These are phyloP conservation scores for Sus cebifrons DNA, from an alignment of 2,797 vertebrate species.

Conservation along the genomic window DNA sequence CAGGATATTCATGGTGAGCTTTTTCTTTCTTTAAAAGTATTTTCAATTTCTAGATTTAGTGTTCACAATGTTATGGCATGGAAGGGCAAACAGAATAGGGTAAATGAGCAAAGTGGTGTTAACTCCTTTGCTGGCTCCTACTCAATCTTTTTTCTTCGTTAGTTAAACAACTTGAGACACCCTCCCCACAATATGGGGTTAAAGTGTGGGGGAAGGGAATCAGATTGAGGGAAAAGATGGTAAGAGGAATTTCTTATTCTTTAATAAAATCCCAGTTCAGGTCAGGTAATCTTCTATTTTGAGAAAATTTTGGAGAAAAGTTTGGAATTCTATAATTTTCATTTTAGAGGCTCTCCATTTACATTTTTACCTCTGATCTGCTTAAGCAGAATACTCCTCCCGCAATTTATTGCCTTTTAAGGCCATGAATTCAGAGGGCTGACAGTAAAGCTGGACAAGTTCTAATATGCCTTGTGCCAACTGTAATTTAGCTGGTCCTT, in stretches of 20 bases:
- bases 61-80: constrained; percentile 45
- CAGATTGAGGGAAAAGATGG: neutral
- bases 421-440: constrained; percentile 77
- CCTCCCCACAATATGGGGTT: too few species aligned
- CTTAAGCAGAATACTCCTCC: constrained; percentile 68
- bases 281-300: constrained; percentile 22
- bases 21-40: neutral
- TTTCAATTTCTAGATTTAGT: constrained; percentile 67
- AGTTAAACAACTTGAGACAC: constrained; percentile 17
- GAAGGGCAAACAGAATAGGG: constrained; percentile 48
- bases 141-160: constrained; percentile 50
- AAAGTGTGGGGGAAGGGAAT: neutral
- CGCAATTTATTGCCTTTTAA: constrained; percentile 81
- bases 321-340: constrained; percentile 73
- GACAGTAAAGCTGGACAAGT: constrained; percentile 81
- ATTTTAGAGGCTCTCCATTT: constrained; percentile 71
- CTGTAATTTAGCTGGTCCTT: constrained; percentile 83
- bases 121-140: constrained; percentile 26
- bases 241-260: constrained; percentile 33
- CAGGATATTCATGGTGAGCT: neutral
- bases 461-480: constrained; percentile 85
- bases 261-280: neutral
- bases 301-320: constrained; percentile 64
- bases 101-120: constrained; percentile 57
- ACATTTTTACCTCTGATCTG: constrained; percentile 69